Evolutionary conservation across 2,797 vertebrate species (phyloP).

Genomic region (Mastacembelus armatus): DNA sequence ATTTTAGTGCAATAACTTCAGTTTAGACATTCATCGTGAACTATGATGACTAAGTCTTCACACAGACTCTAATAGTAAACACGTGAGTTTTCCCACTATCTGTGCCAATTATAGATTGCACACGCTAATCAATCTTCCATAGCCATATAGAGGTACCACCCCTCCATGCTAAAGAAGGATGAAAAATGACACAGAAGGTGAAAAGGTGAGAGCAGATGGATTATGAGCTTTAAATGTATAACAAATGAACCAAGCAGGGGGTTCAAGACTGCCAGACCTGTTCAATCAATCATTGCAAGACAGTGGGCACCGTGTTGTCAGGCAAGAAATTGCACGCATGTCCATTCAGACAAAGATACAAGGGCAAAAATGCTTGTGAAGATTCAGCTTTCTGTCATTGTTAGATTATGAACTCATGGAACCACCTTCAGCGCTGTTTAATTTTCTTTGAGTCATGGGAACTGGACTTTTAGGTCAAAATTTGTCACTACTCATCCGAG

Average conservation of each 20-base stretch:
- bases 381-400: no score
- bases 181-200: constrained; percentile 64
- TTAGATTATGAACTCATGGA: no score
- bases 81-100: constrained; percentile 71
- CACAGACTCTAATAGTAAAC: constrained; percentile 63
- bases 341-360: no score
- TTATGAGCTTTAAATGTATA: constrained; percentile 80
- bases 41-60: constrained; percentile 57
- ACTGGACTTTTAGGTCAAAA: no score
- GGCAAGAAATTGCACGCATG: constrained; percentile 21
- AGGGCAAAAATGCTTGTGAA: no score
- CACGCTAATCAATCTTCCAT: constrained; percentile 68
- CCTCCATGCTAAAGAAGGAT: constrained; percentile 59
- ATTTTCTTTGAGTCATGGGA: no score
- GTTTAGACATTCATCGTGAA: constrained; percentile 34
- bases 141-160: constrained; percentile 60
- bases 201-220: constrained; percentile 79
- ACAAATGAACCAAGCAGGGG: constrained; percentile 77
- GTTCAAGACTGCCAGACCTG: constrained; percentile 66
- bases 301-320: constrained; percentile 57
- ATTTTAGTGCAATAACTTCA: constrained; percentile 1
- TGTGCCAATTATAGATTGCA: constrained; percentile 60
- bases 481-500: no score
- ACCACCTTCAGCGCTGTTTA: no score
- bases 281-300: constrained; percentile 82